These are phyloP conservation scores for Eudasyphora cyanicolor DNA, from an alignment of 2,888 invertebrate species.

Conservation along the genomic window DNA sequence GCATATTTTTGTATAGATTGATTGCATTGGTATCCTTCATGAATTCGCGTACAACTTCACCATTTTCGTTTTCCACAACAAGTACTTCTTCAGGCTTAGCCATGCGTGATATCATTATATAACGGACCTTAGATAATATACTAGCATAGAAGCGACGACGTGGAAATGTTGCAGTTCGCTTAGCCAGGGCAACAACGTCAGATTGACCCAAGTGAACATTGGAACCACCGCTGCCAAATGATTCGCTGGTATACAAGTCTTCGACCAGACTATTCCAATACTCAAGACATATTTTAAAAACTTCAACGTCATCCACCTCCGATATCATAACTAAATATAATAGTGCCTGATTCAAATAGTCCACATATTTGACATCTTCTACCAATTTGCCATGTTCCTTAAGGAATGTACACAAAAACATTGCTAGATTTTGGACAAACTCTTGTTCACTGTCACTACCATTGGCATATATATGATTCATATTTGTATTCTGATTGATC, in stretches of 20 bases:
- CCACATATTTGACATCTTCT: conserved; percentile 89
- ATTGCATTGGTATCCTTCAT: conserved; percentile 99
- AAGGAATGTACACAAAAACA: conserved; percentile 97
- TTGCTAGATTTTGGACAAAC: conserved; percentile 98
- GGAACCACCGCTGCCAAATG: conserved; percentile 80
- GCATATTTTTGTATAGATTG: conserved; percentile 99
- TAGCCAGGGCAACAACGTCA: conserved; percentile 72
- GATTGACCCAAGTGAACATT: conserved; percentile 73
- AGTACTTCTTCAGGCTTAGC: conserved; percentile 99
- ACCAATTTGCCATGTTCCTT: conserved; percentile 96
- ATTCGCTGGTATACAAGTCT: conserved; percentile 94
- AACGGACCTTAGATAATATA: conserved; percentile 92
- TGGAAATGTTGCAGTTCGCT: conserved; percentile 79
- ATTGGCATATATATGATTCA: conserved; percentile 94
- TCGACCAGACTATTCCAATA: conserved; percentile 98
- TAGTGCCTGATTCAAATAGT: conserved; percentile 90
- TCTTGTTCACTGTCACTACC: conserved; percentile 98
- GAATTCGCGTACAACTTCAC: conserved; percentile 99
- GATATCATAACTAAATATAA: conserved; percentile 95
- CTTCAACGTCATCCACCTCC: conserved; percentile 99
- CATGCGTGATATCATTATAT: conserved; percentile 99
- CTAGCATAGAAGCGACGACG: conserved; percentile 89
- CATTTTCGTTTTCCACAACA: conserved; percentile 99
- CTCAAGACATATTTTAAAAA: conserved; percentile 99
- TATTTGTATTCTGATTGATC: conserved; percentile 94